A percentile compares a stretch with the other conserved stretches of the same genome.
Evolutionary conservation across 2,888 invertebrate species (phyloP).

Genomic region (Mayetiola destructor): DNA sequence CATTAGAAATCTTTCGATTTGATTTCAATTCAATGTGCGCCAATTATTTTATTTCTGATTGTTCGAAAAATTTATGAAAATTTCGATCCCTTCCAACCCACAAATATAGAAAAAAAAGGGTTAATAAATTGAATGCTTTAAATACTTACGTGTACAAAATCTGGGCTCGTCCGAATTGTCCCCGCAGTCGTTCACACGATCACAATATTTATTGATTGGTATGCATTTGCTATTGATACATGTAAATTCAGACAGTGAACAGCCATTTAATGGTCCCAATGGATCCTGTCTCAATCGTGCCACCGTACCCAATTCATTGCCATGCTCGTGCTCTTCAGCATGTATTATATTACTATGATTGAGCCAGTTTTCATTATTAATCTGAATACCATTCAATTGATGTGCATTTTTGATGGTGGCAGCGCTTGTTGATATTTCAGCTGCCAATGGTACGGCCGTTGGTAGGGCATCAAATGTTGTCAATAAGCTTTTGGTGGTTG

Average conservation of each 20-base stretch:
- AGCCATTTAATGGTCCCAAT: conserved; percentile 23
- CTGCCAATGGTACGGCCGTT: not conserved
- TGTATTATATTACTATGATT: not conserved
- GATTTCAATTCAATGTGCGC: too few species aligned
- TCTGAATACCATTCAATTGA: too few species aligned
- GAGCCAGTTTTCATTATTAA: not conserved
- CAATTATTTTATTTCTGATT: too few species aligned
- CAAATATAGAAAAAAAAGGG: not conserved
- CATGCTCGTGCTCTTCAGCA: not conserved
- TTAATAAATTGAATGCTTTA: too few species aligned
- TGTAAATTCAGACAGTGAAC: conserved; percentile 32
- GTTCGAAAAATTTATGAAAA: too few species aligned
- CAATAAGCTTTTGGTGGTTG: not conserved
- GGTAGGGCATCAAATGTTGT: not conserved
- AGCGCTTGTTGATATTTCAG: too few species aligned
- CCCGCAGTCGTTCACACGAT: conserved; percentile 65
- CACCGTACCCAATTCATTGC: conserved; percentile 11
- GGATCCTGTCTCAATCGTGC: conserved; percentile 18
- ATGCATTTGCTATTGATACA: conserved; percentile 35
- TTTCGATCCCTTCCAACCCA: too few species aligned
- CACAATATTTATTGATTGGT: conserved; percentile 59
- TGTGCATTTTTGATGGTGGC: too few species aligned
- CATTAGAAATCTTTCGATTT: too few species aligned
- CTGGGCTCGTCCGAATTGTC: conserved; percentile 67
- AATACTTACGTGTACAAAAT: conserved; percentile 64